These are phyloP conservation scores for Molorchus minor DNA, from an alignment of 2,888 invertebrate species.

Conservation along the genomic window DNA sequence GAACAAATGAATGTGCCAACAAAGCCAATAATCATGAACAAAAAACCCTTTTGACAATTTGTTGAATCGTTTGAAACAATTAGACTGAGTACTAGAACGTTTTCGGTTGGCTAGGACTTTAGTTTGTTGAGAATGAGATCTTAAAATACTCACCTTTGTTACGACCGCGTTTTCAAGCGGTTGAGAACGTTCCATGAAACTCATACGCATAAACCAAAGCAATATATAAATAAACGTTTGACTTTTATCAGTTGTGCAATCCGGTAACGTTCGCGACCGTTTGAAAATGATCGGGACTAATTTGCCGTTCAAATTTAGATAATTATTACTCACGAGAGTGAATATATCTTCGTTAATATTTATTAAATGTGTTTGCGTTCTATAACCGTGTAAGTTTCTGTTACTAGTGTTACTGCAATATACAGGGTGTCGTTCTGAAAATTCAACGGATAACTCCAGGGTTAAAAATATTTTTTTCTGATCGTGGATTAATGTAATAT, in stretches of 20 bases:
- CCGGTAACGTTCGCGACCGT: constrained; percentile 25
- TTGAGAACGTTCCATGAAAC: constrained; percentile 35
- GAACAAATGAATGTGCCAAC: constrained; percentile 25
- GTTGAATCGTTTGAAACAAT: constrained; percentile 27
- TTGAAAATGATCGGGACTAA: constrained; percentile 37
- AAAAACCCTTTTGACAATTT: constrained; percentile 12
- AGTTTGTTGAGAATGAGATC: constrained; percentile 21
- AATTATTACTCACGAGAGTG: constrained; percentile 46
- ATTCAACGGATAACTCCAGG: no score
- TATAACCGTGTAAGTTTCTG: constrained; percentile 39
- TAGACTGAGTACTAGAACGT: constrained; percentile 10
- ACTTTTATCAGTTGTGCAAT: constrained; percentile 16
- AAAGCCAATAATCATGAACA: constrained; percentile 26
- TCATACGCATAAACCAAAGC: constrained; percentile 48
- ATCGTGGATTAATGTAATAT: no score
- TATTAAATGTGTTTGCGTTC: constrained; percentile 40
- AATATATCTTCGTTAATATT: no score
- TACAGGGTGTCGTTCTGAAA: no score
- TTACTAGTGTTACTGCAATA: constrained; percentile 26
- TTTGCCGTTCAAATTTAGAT: constrained; percentile 39
- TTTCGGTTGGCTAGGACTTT: constrained; percentile 36
- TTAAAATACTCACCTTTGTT: constrained; percentile 39
- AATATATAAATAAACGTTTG: constrained; percentile 36
- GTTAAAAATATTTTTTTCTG: no score
- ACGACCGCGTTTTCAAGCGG: constrained; percentile 4